Base-by-base conservation (phyloP, 1,140 invertebrate genomes). In the Drosophila asahinai region DNA sequence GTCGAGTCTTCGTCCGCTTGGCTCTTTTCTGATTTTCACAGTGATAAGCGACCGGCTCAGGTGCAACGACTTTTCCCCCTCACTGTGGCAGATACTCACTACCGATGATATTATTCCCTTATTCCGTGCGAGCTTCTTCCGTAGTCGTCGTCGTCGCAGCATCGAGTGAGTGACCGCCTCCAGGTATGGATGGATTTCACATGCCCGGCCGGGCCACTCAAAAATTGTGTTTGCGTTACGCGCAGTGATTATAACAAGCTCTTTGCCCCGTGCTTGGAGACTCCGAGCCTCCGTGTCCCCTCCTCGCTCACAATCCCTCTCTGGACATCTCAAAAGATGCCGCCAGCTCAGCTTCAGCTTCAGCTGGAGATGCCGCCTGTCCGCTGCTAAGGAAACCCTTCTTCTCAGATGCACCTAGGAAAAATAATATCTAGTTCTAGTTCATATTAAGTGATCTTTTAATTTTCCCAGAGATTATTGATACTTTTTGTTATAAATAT, bases 141-240 rank as follows among this genome's bases (percentile, higher is more conserved):
- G 52, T 6, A 38, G 40, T 64, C 45, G 48, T 64, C 45, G 48
- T 22, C 45, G 48, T 17, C 42, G 58, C 64, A 52, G 70, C 74
- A 66, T 68, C 51, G 43, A 75, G 72, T 45, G 74, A 54, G 54
- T 54, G 51, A 49, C 61, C 38, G 78, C 82, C 83, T 57, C 61
- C 63, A 72, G 83, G 79, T 65, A 83, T 79, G 68, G 54, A 74
- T 74, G 83, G 72, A 72, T 86, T 86, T 86, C 83, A 86, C 83
- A 86, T 82, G 83, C 68, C 61, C 78, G 72, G 79, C 61, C 74
- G 72, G 67, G 65, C 82, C 83, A 89, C 83, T 87, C 83, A 87
- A 87, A 89, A 89, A 83, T 83, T 87, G 83, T 87, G 84, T 87
- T 87, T 87, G 71, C 84, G 83, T 89, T 87, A 87, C 84, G 84